phyloP scores from a whole-genome alignment of 2,113 vertebrate species.

The Apteryx mantelli region DNA sequence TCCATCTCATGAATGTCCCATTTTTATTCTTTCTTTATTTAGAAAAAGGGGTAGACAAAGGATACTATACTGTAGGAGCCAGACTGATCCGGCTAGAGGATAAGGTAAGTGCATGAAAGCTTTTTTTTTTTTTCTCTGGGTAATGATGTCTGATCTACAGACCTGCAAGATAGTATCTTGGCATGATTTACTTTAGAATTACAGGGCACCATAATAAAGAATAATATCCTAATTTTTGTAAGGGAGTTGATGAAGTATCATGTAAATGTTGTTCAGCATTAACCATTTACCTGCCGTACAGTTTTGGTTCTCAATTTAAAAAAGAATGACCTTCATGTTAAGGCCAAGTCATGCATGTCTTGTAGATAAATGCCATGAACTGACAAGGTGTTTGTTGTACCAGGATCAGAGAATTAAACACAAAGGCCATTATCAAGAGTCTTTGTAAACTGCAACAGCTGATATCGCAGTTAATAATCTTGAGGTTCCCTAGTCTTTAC shows the following conservation, averaged over 20 bases:
- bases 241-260: not conserved
- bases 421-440: not conserved
- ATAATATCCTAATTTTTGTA: slow-evolving; percentile 52
- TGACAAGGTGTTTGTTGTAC: not conserved
- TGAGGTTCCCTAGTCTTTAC: not conserved
- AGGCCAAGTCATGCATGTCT: not conserved
- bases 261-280: not conserved
- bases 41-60: slow-evolving; percentile 91
- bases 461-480: not conserved
- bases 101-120: slow-evolving; percentile 81
- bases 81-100: slow-evolving; percentile 90
- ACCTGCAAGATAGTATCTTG: slow-evolving; percentile 33
- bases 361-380: not conserved
- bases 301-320: not conserved
- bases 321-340: not conserved
- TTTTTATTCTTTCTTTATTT: slow-evolving; percentile 41
- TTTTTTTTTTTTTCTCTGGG: not conserved
- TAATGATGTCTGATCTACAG: slow-evolving; percentile 50
- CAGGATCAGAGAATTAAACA: not conserved
- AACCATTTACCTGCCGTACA: not conserved
- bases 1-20: not conserved
- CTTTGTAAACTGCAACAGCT: not conserved
- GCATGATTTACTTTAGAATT: slow-evolving; percentile 59
- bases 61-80: slow-evolving; percentile 86
- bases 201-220: slow-evolving; percentile 41